Base-by-base conservation (phyloP, 2,113 vertebrate species). In the rabbit (Oryctolagus cuniculus) region DNA sequence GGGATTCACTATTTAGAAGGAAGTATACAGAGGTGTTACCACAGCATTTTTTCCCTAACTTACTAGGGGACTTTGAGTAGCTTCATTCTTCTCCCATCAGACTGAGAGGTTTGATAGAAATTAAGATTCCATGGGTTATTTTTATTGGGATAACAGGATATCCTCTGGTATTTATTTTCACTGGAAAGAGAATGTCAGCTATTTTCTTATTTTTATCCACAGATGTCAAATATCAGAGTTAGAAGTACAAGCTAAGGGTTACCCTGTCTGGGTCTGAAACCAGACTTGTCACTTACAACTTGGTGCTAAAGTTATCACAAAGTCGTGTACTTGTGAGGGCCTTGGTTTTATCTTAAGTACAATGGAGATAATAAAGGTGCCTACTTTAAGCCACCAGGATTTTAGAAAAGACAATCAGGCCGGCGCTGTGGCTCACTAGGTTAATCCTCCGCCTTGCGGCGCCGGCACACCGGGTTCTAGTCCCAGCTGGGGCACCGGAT, bases 351-450 rank as follows among this genome's bases (percentile, higher is more conserved):
- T 44, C 12, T 12, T 66, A 55, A 87, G 16, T 51, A 75, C 80
- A 81, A 64, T n/a, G 7, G 22, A 6, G 17, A 34, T 63, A 2
- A 21, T 49, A 38, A 64, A 21, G 4, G 16, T 66, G 64, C 16
- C 64, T 53, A 67, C 66, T 3, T 38, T 19, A 19, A 19, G 7
- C 19, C 84, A 19, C 0, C 24, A 36, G 58, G 27, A 7, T 58
- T 87, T 93, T 63, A 72, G 29, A 34, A 69, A 70, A 92, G 55
- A 34, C 31, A n/a, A n/a, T n/a, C n/a, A n/a, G n/a, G n/a, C n/a
- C n/a, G n/a, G n/a, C n/a, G n/a, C n/a, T n/a, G n/a, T n/a, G n/a
- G n/a, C n/a, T n/a, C n/a, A n/a, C n/a, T n/a, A n/a, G n/a, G n/a
- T n/a, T n/a, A n/a, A n/a, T n/a, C n/a, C n/a, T n/a, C n/a, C n/a